Conservation (phyloP, 2,113 vertebrate genomes). For the Clupea harengus region DNA sequence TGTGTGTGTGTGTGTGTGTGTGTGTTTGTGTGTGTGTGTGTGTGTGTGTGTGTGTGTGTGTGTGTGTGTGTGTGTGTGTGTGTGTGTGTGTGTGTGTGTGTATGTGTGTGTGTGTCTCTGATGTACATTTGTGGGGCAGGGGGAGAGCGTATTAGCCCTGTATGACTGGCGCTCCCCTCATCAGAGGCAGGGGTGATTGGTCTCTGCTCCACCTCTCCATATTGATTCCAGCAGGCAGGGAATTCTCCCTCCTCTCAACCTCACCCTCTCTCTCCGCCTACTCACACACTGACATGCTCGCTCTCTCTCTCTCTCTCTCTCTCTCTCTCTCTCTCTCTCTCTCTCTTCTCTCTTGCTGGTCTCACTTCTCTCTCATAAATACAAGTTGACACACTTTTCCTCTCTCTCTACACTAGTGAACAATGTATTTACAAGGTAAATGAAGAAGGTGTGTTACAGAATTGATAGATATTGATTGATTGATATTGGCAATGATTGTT, state of each 20-base stretch:
- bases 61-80: conserved; percentile 35
- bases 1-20: conserved; percentile 33
- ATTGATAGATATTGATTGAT: no score
- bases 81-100: conserved; percentile 32
- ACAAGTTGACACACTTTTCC: conserved; percentile 24
- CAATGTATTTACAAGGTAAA: no score
- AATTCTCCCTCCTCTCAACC: conserved; percentile 37
- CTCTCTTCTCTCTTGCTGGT: conserved; percentile 13
- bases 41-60: background rate
- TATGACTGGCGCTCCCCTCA: conserved; percentile 88
- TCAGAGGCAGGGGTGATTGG: conserved; percentile 85
- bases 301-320: conserved; percentile 14
- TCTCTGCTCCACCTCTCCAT: conserved; percentile 80
- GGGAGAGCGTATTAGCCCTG: conserved; percentile 86
- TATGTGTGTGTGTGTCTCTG: conserved; percentile 38
- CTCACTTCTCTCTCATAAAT: conserved; percentile 23
- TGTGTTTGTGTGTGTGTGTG: conserved; percentile 43
- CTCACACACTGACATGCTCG: conserved; percentile 7
- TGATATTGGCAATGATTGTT: no score
- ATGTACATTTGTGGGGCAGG: conserved; percentile 31
- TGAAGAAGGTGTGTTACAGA: no score
- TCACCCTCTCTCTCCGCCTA: conserved; percentile 13
- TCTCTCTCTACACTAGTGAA: background rate
- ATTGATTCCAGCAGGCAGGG: conserved; percentile 76
- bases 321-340: conserved; percentile 2